phyloP scores from a whole-genome alignment of 2,113 vertebrate genomes.

The Aegotheles bennettii region DNA sequence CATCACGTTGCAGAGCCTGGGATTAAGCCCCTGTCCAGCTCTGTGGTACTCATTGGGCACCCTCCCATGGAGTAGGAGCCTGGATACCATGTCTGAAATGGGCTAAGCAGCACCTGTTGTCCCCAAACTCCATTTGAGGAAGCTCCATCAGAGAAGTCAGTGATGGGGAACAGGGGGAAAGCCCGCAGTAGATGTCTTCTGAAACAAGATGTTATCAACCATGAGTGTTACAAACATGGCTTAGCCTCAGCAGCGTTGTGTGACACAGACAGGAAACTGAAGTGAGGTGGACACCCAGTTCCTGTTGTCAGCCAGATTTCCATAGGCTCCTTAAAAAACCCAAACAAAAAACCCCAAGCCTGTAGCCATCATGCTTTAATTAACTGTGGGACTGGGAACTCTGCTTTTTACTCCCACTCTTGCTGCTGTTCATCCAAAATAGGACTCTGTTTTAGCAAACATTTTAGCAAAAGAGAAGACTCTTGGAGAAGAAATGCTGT shows the following conservation, averaged over 20 bases:
- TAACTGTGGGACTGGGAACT: neutral
- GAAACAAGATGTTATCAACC: neutral
- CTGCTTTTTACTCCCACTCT: neutral
- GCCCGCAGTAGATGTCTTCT: rapidly evolving
- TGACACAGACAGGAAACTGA: neutral
- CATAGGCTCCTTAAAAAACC: neutral
- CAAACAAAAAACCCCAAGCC: neutral
- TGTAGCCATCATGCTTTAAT: neutral
- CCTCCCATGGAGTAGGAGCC: rapidly evolving
- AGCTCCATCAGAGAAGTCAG: neutral
- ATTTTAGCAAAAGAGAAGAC: neutral
- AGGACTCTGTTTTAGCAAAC: neutral
- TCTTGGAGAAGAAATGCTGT: neutral
- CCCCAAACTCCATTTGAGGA: neutral
- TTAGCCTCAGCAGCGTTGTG: neutral
- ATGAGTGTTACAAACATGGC: neutral
- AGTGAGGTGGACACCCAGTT: neutral
- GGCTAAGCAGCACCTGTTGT: neutral
- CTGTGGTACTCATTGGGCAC: rapidly evolving
- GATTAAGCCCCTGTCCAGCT: neutral
- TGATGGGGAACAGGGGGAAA: neutral
- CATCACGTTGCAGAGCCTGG: rapidly evolving
- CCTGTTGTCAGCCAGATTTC: neutral
- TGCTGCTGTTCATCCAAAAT: neutral
- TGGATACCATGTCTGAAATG: neutral